phyloP scores from a whole-genome alignment of 2,888 invertebrate species.

The Pseudococcus longispinus region DNA sequence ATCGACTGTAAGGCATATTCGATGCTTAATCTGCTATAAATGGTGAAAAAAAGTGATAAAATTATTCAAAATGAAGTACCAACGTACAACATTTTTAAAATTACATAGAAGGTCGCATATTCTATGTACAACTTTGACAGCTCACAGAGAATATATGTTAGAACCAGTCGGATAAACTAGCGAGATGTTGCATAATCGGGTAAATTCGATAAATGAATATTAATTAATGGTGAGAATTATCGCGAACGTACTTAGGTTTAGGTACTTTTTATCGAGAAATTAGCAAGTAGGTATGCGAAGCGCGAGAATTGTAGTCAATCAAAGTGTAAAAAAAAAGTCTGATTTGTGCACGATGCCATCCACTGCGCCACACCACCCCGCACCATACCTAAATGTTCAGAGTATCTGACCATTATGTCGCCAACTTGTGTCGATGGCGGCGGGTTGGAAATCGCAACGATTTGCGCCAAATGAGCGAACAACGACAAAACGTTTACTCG shows the following conservation, averaged over 20 bases:
- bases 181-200: neutral
- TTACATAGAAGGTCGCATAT: neutral
- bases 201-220: neutral
- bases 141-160: neutral
- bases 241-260: neutral
- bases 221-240: conserved; percentile 4
- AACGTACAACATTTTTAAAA: neutral
- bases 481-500: neutral
- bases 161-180: conserved; percentile 10
- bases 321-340: too few relatives aligned
- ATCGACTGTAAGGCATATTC: neutral
- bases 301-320: too few relatives aligned
- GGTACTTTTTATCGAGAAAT: neutral
- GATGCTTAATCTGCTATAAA: neutral
- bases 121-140: neutral
- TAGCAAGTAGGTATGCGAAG: too few relatives aligned
- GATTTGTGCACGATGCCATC: too few relatives aligned
- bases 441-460: too few relatives aligned
- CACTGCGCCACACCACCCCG: too few relatives aligned
- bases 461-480: neutral
- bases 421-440: too few relatives aligned
- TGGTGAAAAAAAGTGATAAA: neutral
- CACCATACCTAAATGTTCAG: too few relatives aligned
- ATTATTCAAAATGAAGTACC: conserved; percentile 11
- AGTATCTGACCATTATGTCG: too few relatives aligned